Evolutionary conservation across 2,888 invertebrate species (phyloP).

Genomic region (Parasteatoda lunata): DNA sequence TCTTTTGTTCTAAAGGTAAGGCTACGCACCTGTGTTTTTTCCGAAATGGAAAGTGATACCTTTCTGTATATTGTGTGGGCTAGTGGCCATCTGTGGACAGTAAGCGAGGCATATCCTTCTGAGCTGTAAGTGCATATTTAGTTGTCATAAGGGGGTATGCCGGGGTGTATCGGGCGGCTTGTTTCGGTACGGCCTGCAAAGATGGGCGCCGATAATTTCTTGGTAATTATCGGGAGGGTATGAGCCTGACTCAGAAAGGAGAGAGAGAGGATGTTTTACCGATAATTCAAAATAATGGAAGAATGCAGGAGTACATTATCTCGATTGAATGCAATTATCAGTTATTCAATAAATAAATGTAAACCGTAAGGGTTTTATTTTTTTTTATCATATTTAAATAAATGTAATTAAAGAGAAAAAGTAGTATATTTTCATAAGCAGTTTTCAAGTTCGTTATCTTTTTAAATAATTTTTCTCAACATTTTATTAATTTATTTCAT

Average conservation of each 20-base stretch:
- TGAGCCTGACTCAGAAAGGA: conserved; percentile 19
- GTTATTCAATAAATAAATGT: too few relatives aligned
- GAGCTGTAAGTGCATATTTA: conserved; percentile 55
- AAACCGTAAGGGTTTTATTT: too few relatives aligned
- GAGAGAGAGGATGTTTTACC: neutral
- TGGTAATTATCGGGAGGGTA: conserved; percentile 50
- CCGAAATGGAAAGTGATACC: neutral
- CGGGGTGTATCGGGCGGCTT: neutral
- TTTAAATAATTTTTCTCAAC: too few relatives aligned
- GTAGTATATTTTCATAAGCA: too few relatives aligned
- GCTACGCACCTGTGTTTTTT: neutral
- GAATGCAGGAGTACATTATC: neutral
- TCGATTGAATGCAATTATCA: neutral
- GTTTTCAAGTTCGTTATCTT: too few relatives aligned
- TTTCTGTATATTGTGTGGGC: conserved; percentile 26
- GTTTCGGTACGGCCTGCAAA: conserved; percentile 12
- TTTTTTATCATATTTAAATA: too few relatives aligned
- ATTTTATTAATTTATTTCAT: too few relatives aligned
- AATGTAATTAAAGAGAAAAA: too few relatives aligned
- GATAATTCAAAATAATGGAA: neutral
- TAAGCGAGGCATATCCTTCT: conserved; percentile 61
- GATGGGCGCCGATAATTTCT: conserved; percentile 45
- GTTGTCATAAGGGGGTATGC: conserved; percentile 54
- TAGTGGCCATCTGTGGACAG: conserved; percentile 31
- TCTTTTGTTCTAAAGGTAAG: too few relatives aligned